Base-by-base conservation (phyloP, 2,113 vertebrate species). In the Gallinago paraguaiae region DNA sequence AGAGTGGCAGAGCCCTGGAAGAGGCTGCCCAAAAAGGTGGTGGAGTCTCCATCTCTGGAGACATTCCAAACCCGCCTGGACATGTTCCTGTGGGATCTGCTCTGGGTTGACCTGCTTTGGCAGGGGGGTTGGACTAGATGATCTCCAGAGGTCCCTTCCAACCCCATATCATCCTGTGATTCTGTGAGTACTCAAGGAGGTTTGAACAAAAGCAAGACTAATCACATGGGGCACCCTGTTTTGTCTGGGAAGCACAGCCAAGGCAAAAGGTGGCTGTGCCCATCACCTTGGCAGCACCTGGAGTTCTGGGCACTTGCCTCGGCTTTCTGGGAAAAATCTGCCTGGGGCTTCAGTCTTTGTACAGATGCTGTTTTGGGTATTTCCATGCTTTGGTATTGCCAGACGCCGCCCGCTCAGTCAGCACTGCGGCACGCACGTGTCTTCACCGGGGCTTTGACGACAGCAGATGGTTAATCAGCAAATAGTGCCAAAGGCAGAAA, bases 381-480 rank as follows among this genome's bases (percentile, higher is more conserved):
- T 90, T 90, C 79, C 45, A 9, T 1, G 8, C 7, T 37, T 75
- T 59, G 75, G 31, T 74, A 63, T 59, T 54, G 80, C 75, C 88
- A 91, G 71, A 91, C 24, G 8, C 82, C 31, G n/a, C 46, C 82
- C 45, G 20, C 95, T 96, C 92, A 61, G 69, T 69, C 90, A 90
- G 46, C 33, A 15, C 72, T 45, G 65, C 2, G 1, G 45, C 35
- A 46, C 51, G 81, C 65, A 71, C 1, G 0, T 60, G 78, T 85
- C 56, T 96, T 93, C 81, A 94, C 27, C 59, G 57, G 9, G 31
- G 86, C 85, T 86, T 86, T n/a, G 65, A 51, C 82, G 48, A 61
- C 68, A 92, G 76, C 81, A 95, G 84, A 94, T 89, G 72, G 81
- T 86, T 93, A 93, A 90, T 82, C 75, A 95, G 68, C 59, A 91